Conservation (phyloP, 2,888 invertebrate species). For the Synanthedon andrenaeformis region DNA sequence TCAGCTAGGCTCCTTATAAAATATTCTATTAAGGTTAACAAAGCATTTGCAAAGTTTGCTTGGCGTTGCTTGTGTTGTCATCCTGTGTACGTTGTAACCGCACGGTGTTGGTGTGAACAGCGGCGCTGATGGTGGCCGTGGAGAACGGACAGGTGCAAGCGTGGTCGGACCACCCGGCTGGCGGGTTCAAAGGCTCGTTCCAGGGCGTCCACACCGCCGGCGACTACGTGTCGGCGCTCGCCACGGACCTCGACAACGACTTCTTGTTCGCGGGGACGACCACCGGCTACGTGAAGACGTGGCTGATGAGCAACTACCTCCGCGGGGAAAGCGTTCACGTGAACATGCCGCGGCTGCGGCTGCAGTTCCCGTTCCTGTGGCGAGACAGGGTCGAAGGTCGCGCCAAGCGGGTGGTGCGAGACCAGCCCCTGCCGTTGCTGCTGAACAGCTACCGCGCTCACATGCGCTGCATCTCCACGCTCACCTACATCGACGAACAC, state of each 20-base stretch:
- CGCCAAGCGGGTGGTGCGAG: constrained; percentile 73
- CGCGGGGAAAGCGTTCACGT: constrained; percentile 45
- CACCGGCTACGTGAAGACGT: constrained; percentile 83
- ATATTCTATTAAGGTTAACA: too few species aligned
- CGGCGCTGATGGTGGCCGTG: constrained; percentile 77
- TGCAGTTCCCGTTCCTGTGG: constrained; percentile 81
- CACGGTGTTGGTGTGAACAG: constrained; percentile 46
- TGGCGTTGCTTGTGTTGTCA: too few species aligned
- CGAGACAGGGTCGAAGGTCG: constrained; percentile 75
- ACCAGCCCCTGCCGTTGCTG: constrained; percentile 74
- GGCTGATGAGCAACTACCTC: constrained; percentile 79
- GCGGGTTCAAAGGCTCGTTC: constrained; percentile 79
- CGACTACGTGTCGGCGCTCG: constrained; percentile 75
- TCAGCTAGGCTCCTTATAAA: too few species aligned
- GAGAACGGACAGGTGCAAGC: constrained; percentile 83
- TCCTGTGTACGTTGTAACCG: too few species aligned
- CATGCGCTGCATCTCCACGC: constrained; percentile 73
- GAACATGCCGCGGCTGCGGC: constrained; percentile 72
- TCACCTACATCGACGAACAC: constrained; percentile 75
- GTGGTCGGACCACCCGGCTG: constrained; percentile 84
- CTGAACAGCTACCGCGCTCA: constrained; percentile 80
- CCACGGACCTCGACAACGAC: constrained; percentile 77
- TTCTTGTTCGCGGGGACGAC: constrained; percentile 80
- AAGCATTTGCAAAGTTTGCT: too few species aligned
- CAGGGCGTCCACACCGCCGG: constrained; percentile 75